A percentile compares a stretch with the other conserved stretches of the same genome.
These are phyloP conservation scores for Auanema freiburgensis DNA, from an alignment of 2,888 invertebrate species.

Conservation along the genomic window DNA sequence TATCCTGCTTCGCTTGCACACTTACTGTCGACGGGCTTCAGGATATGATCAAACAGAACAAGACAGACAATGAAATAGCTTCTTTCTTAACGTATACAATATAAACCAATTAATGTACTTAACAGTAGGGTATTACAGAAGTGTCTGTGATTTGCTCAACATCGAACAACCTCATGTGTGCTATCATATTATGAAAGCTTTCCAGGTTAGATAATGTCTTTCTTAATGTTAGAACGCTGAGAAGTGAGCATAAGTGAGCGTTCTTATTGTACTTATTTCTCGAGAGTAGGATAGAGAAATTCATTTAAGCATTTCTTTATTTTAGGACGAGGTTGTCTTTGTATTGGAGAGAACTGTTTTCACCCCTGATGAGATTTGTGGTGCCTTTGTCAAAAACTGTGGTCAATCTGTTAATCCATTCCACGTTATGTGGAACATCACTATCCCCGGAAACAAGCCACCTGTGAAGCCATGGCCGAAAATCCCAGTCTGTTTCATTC, in stretches of 20 bases:
- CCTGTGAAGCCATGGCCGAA: conserved; percentile 51
- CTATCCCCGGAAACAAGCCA: conserved; percentile 50
- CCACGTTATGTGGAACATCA: conserved; percentile 48
- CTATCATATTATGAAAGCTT: conserved; percentile 46
- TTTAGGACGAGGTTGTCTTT: conserved; percentile 47
- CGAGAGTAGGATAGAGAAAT: too few relatives aligned
- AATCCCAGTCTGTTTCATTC: conserved; percentile 28
- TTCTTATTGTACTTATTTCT: too few relatives aligned
- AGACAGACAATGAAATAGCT: conserved; percentile 46
- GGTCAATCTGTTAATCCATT: conserved; percentile 45
- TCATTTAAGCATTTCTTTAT: neutral
- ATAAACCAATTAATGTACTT: too few relatives aligned
- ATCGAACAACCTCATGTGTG: conserved; percentile 52
- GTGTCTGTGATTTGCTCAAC: conserved; percentile 37
- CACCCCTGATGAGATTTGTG: conserved; percentile 50
- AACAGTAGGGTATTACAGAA: conserved; percentile 35
- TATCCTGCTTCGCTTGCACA: conserved; percentile 45
- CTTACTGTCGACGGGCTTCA: conserved; percentile 44
- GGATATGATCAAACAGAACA: conserved; percentile 29
- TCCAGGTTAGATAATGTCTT: too few relatives aligned
- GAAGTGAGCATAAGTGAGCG: too few relatives aligned
- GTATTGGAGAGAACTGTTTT: conserved; percentile 43
- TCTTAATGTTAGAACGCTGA: too few relatives aligned
- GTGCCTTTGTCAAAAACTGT: conserved; percentile 46
- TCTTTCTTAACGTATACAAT: conserved; percentile 36